Conservation (phyloP, 1,140 invertebrate genomes). For the Berghia stephanieae region DNA sequence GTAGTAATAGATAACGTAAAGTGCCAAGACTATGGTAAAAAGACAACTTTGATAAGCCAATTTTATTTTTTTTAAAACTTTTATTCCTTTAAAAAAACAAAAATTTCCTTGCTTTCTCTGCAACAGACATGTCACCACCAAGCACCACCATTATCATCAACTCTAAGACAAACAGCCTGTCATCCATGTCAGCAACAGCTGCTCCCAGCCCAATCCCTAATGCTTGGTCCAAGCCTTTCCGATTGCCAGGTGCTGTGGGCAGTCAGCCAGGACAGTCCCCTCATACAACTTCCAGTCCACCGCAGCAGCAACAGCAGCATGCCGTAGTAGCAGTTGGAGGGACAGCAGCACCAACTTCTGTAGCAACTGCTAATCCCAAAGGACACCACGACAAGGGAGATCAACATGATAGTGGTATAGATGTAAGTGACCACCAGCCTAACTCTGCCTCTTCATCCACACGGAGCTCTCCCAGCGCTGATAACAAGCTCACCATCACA, state of each 20-base stretch:
- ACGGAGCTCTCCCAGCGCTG: conserved; percentile 68
- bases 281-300: conserved; percentile 12
- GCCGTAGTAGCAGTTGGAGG: conserved; percentile 36
- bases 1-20: too few relatives aligned
- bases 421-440: conserved; percentile 68
- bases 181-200: conserved; percentile 52
- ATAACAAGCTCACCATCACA: conserved; percentile 57
- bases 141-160: too few relatives aligned
- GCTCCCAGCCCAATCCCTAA: conserved; percentile 78
- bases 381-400: conserved; percentile 65
- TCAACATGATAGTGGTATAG: conserved; percentile 70
- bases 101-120: too few relatives aligned
- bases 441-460: conserved; percentile 68
- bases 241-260: conserved; percentile 51
- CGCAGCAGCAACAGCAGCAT: conserved; percentile 9
- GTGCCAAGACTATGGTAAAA: too few relatives aligned
- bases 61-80: too few relatives aligned
- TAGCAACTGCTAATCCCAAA: too few relatives aligned
- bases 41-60: too few relatives aligned
- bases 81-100: too few relatives aligned
- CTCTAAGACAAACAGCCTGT: neutral
- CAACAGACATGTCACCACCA: too few relatives aligned
- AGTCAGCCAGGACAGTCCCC: conserved; percentile 28
- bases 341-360: too few relatives aligned
- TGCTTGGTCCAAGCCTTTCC: conserved; percentile 87